Percentiles rank a stretch among this genome's conserved stretches.
Evolutionary conservation across 2,797 vertebrate genomes (phyloP).

Genomic region (Anabacerthia variegaticeps): DNA sequence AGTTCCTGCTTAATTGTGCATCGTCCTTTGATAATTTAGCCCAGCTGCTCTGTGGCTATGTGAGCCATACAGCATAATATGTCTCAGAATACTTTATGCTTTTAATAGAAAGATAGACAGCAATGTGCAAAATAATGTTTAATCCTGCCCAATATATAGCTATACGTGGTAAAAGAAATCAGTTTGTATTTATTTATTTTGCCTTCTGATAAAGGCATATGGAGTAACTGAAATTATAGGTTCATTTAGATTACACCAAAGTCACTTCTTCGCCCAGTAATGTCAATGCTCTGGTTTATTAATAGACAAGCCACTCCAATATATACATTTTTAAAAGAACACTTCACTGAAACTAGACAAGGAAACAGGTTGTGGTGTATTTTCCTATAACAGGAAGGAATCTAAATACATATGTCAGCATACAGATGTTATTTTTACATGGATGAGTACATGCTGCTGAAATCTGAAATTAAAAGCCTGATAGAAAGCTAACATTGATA

Average conservation of each 20-base stretch:
- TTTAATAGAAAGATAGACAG: neutral
- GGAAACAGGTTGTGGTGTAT: neutral
- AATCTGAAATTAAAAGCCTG: neutral
- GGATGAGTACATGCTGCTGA: neutral
- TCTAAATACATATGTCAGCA: neutral
- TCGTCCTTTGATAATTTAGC: conserved; percentile 45
- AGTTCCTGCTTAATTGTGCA: conserved; percentile 46
- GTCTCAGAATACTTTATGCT: neutral
- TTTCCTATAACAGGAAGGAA: neutral
- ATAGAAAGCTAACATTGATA: neutral
- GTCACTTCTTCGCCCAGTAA: neutral
- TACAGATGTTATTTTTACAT: neutral
- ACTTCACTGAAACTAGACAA: neutral
- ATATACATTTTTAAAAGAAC: conserved; percentile 28
- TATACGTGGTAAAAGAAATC: neutral
- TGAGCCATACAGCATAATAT: neutral
- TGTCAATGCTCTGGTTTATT: neutral
- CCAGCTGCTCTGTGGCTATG: conserved; percentile 7
- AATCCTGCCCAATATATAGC: neutral
- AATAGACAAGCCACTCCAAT: neutral
- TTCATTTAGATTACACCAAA: neutral
- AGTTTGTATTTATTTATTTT: neutral
- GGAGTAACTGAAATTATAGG: neutral
- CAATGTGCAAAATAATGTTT: neutral
- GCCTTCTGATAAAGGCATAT: neutral